A percentile compares a stretch with the other conserved stretches of the same genome.
Conservation (phyloP, 2,113 vertebrate species). For the Marcusenius ussheri region DNA sequence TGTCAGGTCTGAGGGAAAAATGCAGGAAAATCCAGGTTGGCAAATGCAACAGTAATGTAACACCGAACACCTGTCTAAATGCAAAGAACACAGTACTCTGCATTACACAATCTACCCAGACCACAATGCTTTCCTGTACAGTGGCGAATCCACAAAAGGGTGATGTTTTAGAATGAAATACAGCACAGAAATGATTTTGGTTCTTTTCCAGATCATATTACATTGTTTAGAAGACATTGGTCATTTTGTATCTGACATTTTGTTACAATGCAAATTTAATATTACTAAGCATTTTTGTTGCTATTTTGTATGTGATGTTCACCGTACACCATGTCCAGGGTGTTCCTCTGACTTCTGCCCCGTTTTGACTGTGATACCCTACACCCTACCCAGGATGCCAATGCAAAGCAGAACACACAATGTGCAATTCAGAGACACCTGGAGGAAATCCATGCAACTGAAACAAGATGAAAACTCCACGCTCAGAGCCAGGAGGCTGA, state of each 20-base stretch:
- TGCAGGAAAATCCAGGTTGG: background rate
- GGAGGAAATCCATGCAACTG: background rate
- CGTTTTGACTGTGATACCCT: background rate
- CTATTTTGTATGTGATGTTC: background rate
- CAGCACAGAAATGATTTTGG: background rate
- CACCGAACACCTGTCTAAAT: background rate
- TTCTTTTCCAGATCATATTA: background rate
- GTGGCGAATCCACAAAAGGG: background rate
- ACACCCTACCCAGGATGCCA: background rate
- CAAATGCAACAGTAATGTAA: background rate
- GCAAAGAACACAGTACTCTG: background rate
- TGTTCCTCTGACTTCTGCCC: background rate
- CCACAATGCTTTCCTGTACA: background rate
- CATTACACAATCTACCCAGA: background rate
- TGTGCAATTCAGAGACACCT: background rate
- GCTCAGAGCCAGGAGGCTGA: background rate
- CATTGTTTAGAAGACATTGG: background rate
- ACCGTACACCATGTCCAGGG: background rate
- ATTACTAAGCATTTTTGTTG: background rate
- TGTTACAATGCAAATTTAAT: background rate
- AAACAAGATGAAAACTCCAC: background rate
- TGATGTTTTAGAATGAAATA: background rate
- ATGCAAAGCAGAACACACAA: background rate
- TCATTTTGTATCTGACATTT: background rate
- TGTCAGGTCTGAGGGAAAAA: background rate